Evolutionary conservation across 2,797 vertebrate species (phyloP).

Genomic region (Aselliscus stoliczkanus): DNA sequence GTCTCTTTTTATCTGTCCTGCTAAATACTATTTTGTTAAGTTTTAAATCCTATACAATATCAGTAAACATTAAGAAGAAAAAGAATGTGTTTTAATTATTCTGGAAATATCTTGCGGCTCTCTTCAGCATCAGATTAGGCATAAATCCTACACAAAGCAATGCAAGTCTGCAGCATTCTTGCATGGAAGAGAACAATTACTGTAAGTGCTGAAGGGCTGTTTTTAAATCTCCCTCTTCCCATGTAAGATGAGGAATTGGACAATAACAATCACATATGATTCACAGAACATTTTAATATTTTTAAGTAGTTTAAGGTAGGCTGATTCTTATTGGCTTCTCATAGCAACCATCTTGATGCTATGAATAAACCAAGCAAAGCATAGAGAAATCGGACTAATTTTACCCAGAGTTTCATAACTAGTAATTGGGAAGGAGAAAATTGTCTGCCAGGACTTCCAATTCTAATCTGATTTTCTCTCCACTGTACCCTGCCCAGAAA

Average conservation of each 20-base stretch:
- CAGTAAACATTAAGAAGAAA: background rate
- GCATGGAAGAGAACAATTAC: background rate
- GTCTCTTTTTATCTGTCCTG: background rate
- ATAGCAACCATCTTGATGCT: background rate
- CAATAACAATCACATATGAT: background rate
- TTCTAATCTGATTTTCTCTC: constrained; percentile 11
- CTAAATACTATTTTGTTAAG: background rate
- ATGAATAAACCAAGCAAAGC: background rate
- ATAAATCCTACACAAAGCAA: background rate
- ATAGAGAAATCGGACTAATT: background rate
- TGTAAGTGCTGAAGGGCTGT: background rate
- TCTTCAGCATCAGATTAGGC: background rate
- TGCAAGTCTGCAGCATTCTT: background rate
- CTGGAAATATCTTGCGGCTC: background rate
- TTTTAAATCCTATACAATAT: background rate
- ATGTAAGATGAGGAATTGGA: background rate
- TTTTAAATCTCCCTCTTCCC: background rate
- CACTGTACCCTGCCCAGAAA: background rate
- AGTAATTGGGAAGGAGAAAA: background rate
- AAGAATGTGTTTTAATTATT: constrained; percentile 13
- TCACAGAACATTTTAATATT: background rate
- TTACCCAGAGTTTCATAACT: background rate
- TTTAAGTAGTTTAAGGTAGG: background rate
- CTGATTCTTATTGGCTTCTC: background rate
- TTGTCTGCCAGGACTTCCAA: background rate